Conservation (phyloP, 2,888 invertebrate genomes). For the Litoditis marina region DNA sequence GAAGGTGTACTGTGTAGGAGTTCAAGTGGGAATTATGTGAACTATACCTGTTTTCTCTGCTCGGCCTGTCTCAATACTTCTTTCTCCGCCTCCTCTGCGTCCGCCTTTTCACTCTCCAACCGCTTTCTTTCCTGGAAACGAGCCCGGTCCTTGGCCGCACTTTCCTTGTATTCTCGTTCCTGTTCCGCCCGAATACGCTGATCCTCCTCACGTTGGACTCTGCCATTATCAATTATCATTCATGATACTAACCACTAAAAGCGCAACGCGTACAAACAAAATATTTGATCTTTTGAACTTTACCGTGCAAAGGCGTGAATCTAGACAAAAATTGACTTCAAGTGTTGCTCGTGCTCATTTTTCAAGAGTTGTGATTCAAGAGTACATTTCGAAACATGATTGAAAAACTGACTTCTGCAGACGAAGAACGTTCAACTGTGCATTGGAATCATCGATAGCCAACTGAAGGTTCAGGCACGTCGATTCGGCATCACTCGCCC, state of each 20-base stretch:
- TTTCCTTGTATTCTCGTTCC: slow-evolving; percentile 38
- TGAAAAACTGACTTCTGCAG: slow-evolving; percentile 2
- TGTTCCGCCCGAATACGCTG: slow-evolving; percentile 28
- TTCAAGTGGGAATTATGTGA: no score
- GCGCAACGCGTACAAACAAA: no score
- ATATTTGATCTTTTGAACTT: no score
- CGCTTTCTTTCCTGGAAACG: slow-evolving; percentile 35
- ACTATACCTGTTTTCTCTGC: neutral
- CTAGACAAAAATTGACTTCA: no score
- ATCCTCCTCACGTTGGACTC: slow-evolving; percentile 22
- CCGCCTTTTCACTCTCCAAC: slow-evolving; percentile 53
- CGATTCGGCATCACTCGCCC: slow-evolving; percentile 5
- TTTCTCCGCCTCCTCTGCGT: slow-evolving; percentile 72
- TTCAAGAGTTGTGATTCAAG: neutral
- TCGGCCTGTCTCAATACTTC: slow-evolving; percentile 56
- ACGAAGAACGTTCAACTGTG: slow-evolving; percentile 13
- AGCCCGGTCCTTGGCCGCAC: slow-evolving; percentile 35
- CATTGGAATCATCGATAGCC: slow-evolving; percentile 12
- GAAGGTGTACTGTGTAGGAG: no score
- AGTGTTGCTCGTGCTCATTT: no score
- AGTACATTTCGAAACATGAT: neutral
- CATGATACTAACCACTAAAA: no score
- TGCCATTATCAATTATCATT: slow-evolving; percentile 1
- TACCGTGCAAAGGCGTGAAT: no score
- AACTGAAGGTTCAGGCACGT: slow-evolving; percentile 11